Percentiles rank a stretch among this genome's conserved stretches.
Conservation (phyloP, 2,888 invertebrate species). For the Eilema griseolum region DNA sequence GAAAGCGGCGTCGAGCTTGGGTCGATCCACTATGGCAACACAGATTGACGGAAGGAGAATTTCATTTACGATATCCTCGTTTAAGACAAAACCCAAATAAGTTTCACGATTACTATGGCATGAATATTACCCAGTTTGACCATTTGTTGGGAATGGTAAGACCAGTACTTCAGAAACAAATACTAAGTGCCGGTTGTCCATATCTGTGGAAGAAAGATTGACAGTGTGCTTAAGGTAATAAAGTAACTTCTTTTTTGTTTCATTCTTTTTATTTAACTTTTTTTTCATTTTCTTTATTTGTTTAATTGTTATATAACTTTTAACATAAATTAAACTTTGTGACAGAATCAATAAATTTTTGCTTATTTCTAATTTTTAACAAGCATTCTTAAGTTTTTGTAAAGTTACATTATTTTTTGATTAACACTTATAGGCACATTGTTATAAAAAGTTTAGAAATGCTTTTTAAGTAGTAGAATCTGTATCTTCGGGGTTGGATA, state of each 20-base stretch:
- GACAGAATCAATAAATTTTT: slow-evolving; percentile 7
- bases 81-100: slow-evolving; percentile 11
- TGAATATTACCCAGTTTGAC: slow-evolving; percentile 8
- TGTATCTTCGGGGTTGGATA: slow-evolving; percentile 1
- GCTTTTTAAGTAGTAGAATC: slow-evolving; percentile 3
- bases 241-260: slow-evolving; percentile 7
- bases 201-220: slow-evolving; percentile 7
- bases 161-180: slow-evolving; percentile 1
- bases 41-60: slow-evolving; percentile 11
- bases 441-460: not conserved
- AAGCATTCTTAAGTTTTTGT: slow-evolving; percentile 4
- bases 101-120: slow-evolving; percentile 10
- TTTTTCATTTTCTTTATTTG: not conserved
- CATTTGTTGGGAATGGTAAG: slow-evolving; percentile 7
- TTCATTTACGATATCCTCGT: slow-evolving; percentile 10
- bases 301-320: slow-evolving; percentile 3
- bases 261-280: slow-evolving; percentile 5
- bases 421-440: not conserved
- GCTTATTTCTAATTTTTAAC: slow-evolving; percentile 7
- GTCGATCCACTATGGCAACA: slow-evolving; percentile 10
- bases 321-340: slow-evolving; percentile 7
- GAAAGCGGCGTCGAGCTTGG: slow-evolving; percentile 8
- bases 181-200: slow-evolving; percentile 4
- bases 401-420: slow-evolving; percentile 2
- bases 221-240: slow-evolving; percentile 5